Evolutionary conservation across 2,888 invertebrate species (phyloP).

Genomic region (Metellina segmentata): DNA sequence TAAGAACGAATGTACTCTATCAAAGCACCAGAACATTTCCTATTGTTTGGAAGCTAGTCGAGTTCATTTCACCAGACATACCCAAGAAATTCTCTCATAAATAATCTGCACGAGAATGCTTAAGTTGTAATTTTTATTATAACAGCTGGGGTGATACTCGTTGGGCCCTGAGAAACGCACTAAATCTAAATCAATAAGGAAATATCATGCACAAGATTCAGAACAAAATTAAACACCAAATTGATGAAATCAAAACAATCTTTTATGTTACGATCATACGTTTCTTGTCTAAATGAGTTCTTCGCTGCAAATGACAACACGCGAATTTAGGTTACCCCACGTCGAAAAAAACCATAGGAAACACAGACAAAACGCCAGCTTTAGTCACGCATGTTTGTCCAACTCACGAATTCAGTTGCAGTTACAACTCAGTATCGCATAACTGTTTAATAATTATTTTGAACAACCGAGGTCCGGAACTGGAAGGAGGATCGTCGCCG

Average conservation of each 20-base stretch:
- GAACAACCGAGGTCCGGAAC: constrained; percentile 31
- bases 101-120: too few species aligned
- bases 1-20: too few species aligned
- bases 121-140: too few species aligned
- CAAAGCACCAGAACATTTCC: too few species aligned
- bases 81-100: too few species aligned
- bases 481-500: constrained; percentile 30
- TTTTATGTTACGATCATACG: background rate
- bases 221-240: background rate
- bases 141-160: too few species aligned
- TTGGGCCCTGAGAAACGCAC: too few species aligned
- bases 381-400: background rate
- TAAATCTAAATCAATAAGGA: too few species aligned
- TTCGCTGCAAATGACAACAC: background rate
- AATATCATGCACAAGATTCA: too few species aligned
- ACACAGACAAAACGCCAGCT: background rate
- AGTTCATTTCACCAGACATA: too few species aligned
- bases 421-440: background rate
- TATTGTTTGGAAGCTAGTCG: too few species aligned
- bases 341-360: background rate
- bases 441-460: constrained; percentile 8
- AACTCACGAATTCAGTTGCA: background rate
- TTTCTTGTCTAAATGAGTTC: background rate
- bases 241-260: background rate
- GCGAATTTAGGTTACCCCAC: background rate